phyloP scores from a whole-genome alignment of 2,888 invertebrate species.

The Orchesellides sinensis region DNA sequence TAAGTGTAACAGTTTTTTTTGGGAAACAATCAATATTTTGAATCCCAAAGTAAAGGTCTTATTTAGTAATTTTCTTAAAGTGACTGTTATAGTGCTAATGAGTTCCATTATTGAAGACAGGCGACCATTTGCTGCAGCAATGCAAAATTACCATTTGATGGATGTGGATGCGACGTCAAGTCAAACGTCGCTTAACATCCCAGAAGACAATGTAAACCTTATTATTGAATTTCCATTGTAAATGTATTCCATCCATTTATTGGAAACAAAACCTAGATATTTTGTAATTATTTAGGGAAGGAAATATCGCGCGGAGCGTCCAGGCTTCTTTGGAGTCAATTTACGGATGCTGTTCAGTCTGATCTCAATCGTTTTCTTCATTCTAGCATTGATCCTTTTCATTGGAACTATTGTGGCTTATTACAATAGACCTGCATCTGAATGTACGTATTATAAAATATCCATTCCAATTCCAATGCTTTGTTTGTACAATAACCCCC shows the following conservation, averaged over 20 bases:
- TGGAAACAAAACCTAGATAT: neutral
- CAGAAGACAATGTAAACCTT: conserved; percentile 39
- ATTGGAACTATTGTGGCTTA: conserved; percentile 58
- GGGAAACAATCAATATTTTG: no score
- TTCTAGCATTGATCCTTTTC: conserved; percentile 52
- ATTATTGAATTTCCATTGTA: neutral
- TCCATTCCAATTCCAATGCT: no score
- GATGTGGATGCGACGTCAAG: conserved; percentile 43
- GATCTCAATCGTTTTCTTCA: conserved; percentile 53
- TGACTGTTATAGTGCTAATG: no score
- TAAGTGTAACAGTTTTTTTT: no score
- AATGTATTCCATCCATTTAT: neutral
- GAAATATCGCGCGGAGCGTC: conserved; percentile 37
- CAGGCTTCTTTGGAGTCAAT: conserved; percentile 31
- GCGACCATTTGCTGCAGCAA: conserved; percentile 35
- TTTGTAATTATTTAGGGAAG: conserved; percentile 29
- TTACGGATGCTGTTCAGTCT: conserved; percentile 25
- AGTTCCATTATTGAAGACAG: conserved; percentile 34
- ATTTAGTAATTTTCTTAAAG: neutral
- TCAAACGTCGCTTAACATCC: conserved; percentile 48
- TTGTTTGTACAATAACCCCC: no score
- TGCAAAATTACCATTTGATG: conserved; percentile 53
- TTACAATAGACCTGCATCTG: conserved; percentile 23
- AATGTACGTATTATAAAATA: no score
- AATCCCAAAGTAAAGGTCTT: no score